A percentile compares a stretch with the other conserved stretches of the same genome.
phyloP scores from a whole-genome alignment of 1,140 invertebrate genomes.

The Drosophila nikananu region DNA sequence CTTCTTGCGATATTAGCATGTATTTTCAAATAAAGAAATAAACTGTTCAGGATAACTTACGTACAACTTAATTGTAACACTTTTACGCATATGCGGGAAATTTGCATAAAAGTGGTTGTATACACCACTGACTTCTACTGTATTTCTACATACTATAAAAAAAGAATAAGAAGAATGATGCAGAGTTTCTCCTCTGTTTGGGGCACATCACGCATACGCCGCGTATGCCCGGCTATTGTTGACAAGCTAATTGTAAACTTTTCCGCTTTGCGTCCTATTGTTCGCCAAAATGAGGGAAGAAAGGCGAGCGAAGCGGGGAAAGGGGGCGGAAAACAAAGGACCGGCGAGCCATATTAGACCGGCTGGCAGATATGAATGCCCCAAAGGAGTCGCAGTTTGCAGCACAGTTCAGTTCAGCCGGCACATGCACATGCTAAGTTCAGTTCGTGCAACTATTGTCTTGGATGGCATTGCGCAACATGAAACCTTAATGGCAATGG shows the following conservation, averaged over 20 bases:
- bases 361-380: conserved; percentile 52
- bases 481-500: conserved; percentile 27
- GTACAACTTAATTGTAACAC: conserved; percentile 6
- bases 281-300: conserved; percentile 1
- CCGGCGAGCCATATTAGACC: conserved; percentile 40
- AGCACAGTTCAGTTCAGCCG: conserved; percentile 20
- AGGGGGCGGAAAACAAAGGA: conserved; percentile 25
- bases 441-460: conserved; percentile 65
- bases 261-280: conserved; percentile 57
- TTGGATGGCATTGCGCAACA: conserved; percentile 47
- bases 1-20: conserved; percentile 6
- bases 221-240: conserved; percentile 52
- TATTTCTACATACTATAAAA: neutral
- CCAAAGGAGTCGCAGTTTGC: conserved; percentile 21
- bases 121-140: conserved; percentile 2
- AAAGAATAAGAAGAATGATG: neutral
- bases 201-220: conserved; percentile 58
- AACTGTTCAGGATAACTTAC: neutral
- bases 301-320: neutral
- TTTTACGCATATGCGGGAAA: neutral
- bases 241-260: conserved; percentile 76
- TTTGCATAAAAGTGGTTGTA: conserved; percentile 14
- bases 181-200: neutral
- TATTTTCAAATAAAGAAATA: neutral
- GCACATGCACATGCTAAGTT: conserved; percentile 51